These are phyloP conservation scores for Cercopithecus mona DNA, from an alignment of 2,113 vertebrate genomes.

Conservation along the genomic window DNA sequence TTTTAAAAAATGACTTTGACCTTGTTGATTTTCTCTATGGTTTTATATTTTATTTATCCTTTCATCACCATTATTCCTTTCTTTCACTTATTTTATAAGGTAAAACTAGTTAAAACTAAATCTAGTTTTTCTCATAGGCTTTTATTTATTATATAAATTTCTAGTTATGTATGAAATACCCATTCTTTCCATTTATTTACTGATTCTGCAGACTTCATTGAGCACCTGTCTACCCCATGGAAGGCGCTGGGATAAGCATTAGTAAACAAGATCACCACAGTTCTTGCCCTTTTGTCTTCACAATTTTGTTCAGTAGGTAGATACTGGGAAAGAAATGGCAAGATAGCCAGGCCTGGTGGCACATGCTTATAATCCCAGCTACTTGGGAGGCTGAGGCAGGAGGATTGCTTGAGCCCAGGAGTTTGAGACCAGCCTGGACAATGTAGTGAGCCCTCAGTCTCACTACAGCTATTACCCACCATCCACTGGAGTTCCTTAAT, in stretches of 20 bases:
- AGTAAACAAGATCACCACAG: neutral
- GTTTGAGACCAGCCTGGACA: too few species aligned
- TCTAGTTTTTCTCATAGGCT: neutral
- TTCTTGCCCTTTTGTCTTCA: neutral
- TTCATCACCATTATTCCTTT: neutral
- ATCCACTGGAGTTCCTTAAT: conserved; percentile 94
- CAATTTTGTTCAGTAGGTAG: neutral
- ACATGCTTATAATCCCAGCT: too few species aligned
- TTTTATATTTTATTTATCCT: neutral
- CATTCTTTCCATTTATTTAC: neutral
- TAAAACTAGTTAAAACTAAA: neutral
- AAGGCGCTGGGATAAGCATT: neutral
- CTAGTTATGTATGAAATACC: neutral
- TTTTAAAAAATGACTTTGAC: neutral
- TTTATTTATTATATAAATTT: neutral
- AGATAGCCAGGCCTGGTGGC: neutral
- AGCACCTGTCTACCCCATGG: neutral
- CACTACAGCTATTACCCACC: conserved; percentile 91
- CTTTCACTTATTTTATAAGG: neutral
- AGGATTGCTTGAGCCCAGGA: too few species aligned
- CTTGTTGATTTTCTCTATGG: neutral
- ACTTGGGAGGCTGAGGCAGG: too few species aligned
- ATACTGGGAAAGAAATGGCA: neutral
- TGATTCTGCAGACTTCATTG: neutral
- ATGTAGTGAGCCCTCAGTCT: too few species aligned